phyloP scores from a whole-genome alignment of 2,113 vertebrate genomes.

The Choloepus hoffmanni region DNA sequence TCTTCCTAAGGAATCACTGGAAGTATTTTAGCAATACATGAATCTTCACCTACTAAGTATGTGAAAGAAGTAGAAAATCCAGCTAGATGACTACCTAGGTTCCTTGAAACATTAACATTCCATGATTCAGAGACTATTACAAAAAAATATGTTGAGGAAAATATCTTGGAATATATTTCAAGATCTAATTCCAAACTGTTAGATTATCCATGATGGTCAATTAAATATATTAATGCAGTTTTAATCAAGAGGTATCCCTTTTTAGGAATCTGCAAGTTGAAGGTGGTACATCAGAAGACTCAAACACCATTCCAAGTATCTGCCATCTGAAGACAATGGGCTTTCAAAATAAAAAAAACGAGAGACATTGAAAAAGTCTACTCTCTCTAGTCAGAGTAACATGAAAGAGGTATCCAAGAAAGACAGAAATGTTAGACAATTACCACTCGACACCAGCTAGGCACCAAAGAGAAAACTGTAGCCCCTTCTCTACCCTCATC shows the following conservation, averaged over 20 bases:
- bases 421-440: background rate
- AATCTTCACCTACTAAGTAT: background rate
- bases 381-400: background rate
- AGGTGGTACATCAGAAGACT: background rate
- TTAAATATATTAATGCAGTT: background rate
- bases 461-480: background rate
- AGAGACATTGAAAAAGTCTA: background rate
- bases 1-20: background rate
- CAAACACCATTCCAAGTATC: background rate
- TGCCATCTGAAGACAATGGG: background rate
- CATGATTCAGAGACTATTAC: background rate
- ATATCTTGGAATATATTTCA: background rate
- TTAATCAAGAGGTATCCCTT: background rate
- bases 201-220: background rate
- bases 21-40: background rate
- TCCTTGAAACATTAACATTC: background rate
- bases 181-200: background rate
- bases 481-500: background rate
- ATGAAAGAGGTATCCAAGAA: background rate
- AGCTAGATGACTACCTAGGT: background rate
- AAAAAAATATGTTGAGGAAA: background rate
- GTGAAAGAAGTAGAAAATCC: background rate
- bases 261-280: background rate
- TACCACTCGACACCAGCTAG: background rate
- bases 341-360: background rate